Percentiles rank a stretch among this genome's conserved stretches.
Conservation (phyloP, 2,797 vertebrate species). For the Rhabdomys pumilio region DNA sequence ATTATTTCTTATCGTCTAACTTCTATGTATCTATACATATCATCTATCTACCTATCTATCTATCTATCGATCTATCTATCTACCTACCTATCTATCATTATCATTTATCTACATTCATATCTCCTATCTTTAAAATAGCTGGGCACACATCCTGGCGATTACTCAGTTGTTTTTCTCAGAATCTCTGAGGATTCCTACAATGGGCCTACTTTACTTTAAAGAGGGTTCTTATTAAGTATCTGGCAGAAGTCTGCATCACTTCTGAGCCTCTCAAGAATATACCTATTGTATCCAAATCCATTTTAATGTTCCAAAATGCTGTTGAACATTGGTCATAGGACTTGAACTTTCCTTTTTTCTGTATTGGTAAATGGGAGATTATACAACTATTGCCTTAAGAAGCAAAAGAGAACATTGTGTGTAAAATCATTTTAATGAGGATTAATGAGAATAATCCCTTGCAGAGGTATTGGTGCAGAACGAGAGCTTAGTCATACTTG, state of each 20-base stretch:
- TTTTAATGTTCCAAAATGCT: background rate
- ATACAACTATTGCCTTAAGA: background rate
- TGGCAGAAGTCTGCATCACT: background rate
- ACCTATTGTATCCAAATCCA: background rate
- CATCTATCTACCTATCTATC: background rate
- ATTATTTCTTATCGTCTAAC: background rate
- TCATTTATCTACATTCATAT: background rate
- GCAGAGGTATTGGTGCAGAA: background rate
- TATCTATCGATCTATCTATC: background rate
- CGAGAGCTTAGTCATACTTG: background rate
- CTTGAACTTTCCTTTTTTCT: constrained; percentile 1
- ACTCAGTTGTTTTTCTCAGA: background rate
- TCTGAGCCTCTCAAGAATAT: background rate
- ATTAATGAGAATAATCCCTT: constrained; percentile 50
- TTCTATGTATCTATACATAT: background rate
- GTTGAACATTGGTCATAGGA: background rate
- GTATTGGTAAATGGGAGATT: background rate
- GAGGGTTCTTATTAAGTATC: background rate
- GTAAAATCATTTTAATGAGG: constrained; percentile 34
- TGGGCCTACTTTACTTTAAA: constrained; percentile 31
- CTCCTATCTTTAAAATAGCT: background rate
- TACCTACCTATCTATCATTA: background rate
- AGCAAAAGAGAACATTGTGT: constrained; percentile 9
- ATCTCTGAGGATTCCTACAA: background rate
- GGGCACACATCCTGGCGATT: background rate